A percentile compares a stretch with the other conserved stretches of the same genome.
phyloP scores from a whole-genome alignment of 1,140 invertebrate species.

The Heterodera schachtii region DNA sequence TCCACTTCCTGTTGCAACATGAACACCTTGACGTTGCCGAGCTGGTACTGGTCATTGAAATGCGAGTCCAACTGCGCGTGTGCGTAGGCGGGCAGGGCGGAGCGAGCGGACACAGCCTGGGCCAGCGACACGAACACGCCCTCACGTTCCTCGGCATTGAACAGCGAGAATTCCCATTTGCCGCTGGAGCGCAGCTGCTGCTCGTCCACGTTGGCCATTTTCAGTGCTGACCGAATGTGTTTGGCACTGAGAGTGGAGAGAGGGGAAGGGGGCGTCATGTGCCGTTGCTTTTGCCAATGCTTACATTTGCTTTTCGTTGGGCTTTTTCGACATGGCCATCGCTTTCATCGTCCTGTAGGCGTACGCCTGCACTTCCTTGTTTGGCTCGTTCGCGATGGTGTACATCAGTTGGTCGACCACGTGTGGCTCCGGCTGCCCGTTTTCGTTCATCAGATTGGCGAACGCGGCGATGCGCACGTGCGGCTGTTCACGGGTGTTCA shows the following conservation, averaged over 20 bases:
- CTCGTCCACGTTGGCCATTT: slow-evolving; percentile 42
- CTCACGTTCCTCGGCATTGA: slow-evolving; percentile 41
- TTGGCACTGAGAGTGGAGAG: slow-evolving; percentile 30
- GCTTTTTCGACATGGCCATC: slow-evolving; percentile 39
- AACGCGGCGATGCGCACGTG: slow-evolving; percentile 55
- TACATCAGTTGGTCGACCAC: slow-evolving; percentile 41
- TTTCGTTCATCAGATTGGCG: slow-evolving; percentile 44
- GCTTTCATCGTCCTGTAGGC: slow-evolving; percentile 44
- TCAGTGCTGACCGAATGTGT: slow-evolving; percentile 47
- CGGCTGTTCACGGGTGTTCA: slow-evolving; percentile 44
- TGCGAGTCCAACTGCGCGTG: slow-evolving; percentile 33
- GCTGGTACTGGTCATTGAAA: slow-evolving; percentile 42
- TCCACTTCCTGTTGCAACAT: slow-evolving; percentile 48
- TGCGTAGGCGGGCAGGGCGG: slow-evolving; percentile 41
- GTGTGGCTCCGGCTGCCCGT: slow-evolving; percentile 23
- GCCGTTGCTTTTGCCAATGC: background rate
- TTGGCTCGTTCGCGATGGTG: slow-evolving; percentile 40
- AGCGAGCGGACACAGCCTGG: slow-evolving; percentile 35
- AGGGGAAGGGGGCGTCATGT: too few relatives aligned
- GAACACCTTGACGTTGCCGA: slow-evolving; percentile 30
- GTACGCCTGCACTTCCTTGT: slow-evolving; percentile 49
- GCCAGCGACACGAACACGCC: slow-evolving; percentile 44
- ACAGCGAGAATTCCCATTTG: slow-evolving; percentile 47
- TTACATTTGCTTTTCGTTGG: slow-evolving; percentile 44
- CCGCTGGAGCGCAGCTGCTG: slow-evolving; percentile 36